These are phyloP conservation scores for Chaetophractus vellerosus DNA, from an alignment of 2,797 vertebrate genomes.

Conservation along the genomic window DNA sequence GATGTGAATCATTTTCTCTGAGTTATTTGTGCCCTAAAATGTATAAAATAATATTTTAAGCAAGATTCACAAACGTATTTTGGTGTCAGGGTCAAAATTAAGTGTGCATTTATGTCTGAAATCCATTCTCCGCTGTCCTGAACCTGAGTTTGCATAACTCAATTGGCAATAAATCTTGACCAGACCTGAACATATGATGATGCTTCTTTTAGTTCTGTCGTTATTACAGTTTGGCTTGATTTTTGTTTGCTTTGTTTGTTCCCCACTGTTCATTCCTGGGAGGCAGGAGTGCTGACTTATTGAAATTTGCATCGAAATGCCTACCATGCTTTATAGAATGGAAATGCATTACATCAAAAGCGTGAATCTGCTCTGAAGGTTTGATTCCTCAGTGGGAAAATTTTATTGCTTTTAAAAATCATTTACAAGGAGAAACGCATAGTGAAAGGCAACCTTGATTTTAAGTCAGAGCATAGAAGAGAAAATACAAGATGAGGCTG, in stretches of 20 bases:
- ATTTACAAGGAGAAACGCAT: neutral
- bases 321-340: neutral
- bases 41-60: neutral
- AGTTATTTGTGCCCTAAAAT: neutral
- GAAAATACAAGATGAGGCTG: neutral
- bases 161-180: neutral
- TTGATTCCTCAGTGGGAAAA: neutral
- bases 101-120: neutral
- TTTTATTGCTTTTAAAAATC: slow-evolving; percentile 13
- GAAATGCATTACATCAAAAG: slow-evolving; percentile 10
- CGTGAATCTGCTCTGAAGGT: neutral
- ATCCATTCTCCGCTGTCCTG: neutral
- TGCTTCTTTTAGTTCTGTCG: neutral
- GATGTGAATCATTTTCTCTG: neutral
- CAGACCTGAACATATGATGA: neutral
- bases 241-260: neutral
- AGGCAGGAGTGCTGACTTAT: neutral
- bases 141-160: neutral
- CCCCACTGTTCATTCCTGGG: neutral
- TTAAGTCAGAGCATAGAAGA: neutral
- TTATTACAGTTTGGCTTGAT: neutral
- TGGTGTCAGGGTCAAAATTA: neutral
- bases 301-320: neutral
- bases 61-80: neutral
- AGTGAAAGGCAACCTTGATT: neutral